These are phyloP conservation scores for Forbesichthys agassizii DNA, from an alignment of 2,113 vertebrate genomes.

Conservation along the genomic window DNA sequence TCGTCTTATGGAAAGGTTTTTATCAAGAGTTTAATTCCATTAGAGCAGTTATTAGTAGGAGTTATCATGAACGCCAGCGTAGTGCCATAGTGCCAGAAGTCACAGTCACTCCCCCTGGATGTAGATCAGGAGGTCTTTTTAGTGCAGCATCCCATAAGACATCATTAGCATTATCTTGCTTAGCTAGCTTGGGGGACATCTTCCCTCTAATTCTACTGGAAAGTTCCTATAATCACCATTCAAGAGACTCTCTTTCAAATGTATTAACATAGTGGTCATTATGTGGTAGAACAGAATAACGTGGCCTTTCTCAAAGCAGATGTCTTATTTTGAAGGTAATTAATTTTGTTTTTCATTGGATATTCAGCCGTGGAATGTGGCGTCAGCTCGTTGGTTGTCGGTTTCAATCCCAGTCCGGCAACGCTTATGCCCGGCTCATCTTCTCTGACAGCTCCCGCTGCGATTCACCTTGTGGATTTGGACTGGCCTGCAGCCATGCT, in stretches of 20 bases:
- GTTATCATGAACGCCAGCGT: constrained; percentile 45
- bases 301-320: constrained; percentile 40
- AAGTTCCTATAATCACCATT: constrained; percentile 48
- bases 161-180: constrained; percentile 72
- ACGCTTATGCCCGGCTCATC: constrained; percentile 44
- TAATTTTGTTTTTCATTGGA: constrained; percentile 24
- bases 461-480: constrained; percentile 36
- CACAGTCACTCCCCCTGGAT: constrained; percentile 54
- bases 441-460: constrained; percentile 38
- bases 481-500: constrained; percentile 57
- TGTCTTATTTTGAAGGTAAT: constrained; percentile 26
- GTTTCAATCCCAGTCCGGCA: constrained; percentile 19
- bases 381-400: constrained; percentile 18
- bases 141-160: constrained; percentile 64
- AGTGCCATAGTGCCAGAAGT: constrained; percentile 29
- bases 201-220: constrained; percentile 31
- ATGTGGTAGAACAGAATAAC: constrained; percentile 33
- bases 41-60: constrained; percentile 46
- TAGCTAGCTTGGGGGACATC: constrained; percentile 49
- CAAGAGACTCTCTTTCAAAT: constrained; percentile 35
- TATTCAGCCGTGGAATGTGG: background rate
- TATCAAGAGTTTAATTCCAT: constrained; percentile 64
- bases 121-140: constrained; percentile 44
- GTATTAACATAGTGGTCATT: constrained; percentile 42
- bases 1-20: constrained; percentile 31